Conservation (phyloP, 2,888 invertebrate genomes). For the Cremastobaeus sp. region DNA sequence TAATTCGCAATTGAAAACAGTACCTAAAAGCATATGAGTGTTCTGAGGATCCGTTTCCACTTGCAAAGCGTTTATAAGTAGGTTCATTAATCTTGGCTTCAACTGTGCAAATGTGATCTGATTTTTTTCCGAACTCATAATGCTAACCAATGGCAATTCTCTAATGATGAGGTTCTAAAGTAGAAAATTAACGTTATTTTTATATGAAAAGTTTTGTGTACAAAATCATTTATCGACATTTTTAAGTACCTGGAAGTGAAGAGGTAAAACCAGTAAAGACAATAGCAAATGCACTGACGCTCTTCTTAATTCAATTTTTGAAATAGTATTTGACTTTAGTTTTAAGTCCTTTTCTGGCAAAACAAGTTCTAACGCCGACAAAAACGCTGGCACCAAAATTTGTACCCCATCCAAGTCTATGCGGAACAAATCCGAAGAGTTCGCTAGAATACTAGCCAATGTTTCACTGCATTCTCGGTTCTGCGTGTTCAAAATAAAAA, state of each 20-base stretch:
- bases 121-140: slow-evolving; percentile 67
- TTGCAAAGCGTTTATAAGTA: slow-evolving; percentile 89
- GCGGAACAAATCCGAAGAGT: slow-evolving; percentile 91
- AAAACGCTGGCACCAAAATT: slow-evolving; percentile 92
- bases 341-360: slow-evolving; percentile 88
- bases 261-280: slow-evolving; percentile 94
- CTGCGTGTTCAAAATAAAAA: slow-evolving; percentile 65
- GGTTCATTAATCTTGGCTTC: slow-evolving; percentile 87
- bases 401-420: slow-evolving; percentile 95
- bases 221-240: no score
- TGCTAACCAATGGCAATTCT: slow-evolving; percentile 79
- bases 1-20: slow-evolving; percentile 36
- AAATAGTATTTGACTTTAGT: slow-evolving; percentile 84
- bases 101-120: slow-evolving; percentile 83
- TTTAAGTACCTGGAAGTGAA: slow-evolving; percentile 87
- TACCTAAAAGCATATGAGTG: slow-evolving; percentile 90
- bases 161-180: slow-evolving; percentile 83
- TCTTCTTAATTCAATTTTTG: slow-evolving; percentile 89
- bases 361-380: slow-evolving; percentile 84
- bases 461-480: slow-evolving; percentile 85
- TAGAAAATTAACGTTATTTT: background rate
- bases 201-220: no score
- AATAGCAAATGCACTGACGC: slow-evolving; percentile 94
- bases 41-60: slow-evolving; percentile 91
- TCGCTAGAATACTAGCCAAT: slow-evolving; percentile 91